Evolutionary conservation across 2,888 invertebrate species (phyloP).

Genomic region (Diachrysia chrysitis): DNA sequence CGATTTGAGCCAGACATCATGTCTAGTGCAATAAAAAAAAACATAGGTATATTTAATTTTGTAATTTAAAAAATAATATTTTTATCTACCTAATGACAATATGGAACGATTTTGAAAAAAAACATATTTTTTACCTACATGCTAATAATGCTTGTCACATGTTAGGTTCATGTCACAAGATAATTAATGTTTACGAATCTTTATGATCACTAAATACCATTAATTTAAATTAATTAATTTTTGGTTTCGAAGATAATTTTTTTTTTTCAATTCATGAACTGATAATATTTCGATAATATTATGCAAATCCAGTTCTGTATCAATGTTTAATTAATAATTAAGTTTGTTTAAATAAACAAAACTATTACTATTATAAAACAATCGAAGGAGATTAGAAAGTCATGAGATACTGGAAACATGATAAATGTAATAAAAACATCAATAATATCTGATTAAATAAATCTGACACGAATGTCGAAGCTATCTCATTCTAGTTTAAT

Average conservation of each 20-base stretch:
- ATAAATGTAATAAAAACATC: slow-evolving; percentile 5
- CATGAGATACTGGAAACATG: slow-evolving; percentile 21
- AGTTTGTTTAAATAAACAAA: slow-evolving; percentile 26
- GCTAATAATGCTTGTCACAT: neutral
- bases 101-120: neutral
- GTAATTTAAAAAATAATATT: neutral
- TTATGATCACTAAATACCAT: neutral
- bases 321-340: slow-evolving; percentile 12
- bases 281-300: slow-evolving; percentile 22
- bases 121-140: neutral
- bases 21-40: no score
- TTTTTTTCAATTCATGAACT: neutral
- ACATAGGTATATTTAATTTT: no score
- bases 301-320: neutral
- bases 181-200: neutral
- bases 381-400: slow-evolving; percentile 45
- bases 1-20: no score
- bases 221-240: slow-evolving; percentile 3
- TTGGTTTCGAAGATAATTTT: neutral
- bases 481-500: no score
- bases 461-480: no score
- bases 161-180: neutral
- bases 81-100: neutral
- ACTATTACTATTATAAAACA: slow-evolving; percentile 15
- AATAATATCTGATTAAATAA: neutral